Evolutionary conservation across 2,888 invertebrate genomes (phyloP), one percentile per base, ranked within the genome.

Genomic region (Urechis unicinctus): DNA sequence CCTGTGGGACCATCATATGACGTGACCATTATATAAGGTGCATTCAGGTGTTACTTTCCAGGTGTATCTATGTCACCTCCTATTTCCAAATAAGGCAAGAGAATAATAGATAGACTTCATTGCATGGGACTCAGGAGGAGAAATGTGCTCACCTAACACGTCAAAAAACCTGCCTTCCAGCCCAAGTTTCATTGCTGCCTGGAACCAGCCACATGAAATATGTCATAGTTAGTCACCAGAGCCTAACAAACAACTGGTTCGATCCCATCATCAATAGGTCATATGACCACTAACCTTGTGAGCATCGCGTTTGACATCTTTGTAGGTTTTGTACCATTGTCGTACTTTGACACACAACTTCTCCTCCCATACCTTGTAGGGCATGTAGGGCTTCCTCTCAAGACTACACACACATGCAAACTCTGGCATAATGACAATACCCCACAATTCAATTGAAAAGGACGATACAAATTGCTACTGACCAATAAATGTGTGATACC

Each of bases 151-250:
- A 75, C 83, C 82, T 61, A 83, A 74, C 42, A 83, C 72, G 30
- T 73, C 72, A 81, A 83, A 84, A 66, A 83, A 83, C 59, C 78
- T 75, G 22, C 81, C 80, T 63, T 84, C 83, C 21, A 84, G 70
- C 1, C 84, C 84, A 24, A 81, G 71, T 25, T 75, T 72, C 51
- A 80, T 41, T 30, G 42, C 17, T 41, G 81, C 78, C 82, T 82
- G 66, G 59, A 67, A 65, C 44, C n/a, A n/a, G n/a, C n/a, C n/a
- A n/a, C n/a, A n/a, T n/a, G 13, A 45, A 17, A 45, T 45, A 36
- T 13, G 36, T 13, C 9, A 36, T 13, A 13, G 36, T 17, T 13
- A 36, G 9, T 36, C 36, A 13, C 17, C 9, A 36, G 9, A 36
- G 17, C 36, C 36, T 36, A 13, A 36, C 36, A 36, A 13, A 17